These are phyloP conservation scores for Drosophila kohkoa DNA, from an alignment of 1,140 invertebrate genomes.

Conservation along the genomic window DNA sequence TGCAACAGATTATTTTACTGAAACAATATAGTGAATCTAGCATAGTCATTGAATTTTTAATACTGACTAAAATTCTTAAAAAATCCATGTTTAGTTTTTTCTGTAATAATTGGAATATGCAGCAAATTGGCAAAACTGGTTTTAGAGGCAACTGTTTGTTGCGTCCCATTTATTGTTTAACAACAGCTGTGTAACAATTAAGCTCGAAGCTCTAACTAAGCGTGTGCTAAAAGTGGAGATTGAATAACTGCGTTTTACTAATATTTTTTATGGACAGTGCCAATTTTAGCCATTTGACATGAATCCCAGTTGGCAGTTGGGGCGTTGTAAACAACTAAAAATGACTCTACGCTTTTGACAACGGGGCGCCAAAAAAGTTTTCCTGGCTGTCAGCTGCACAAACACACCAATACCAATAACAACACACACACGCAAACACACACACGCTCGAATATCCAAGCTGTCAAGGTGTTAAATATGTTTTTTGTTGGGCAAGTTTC, in stretches of 20 bases:
- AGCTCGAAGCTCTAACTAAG: neutral
- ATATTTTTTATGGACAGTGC: slow-evolving; percentile 29
- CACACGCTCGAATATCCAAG: neutral
- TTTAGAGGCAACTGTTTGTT: neutral
- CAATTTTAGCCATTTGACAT: slow-evolving; percentile 63
- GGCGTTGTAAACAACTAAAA: slow-evolving; percentile 45
- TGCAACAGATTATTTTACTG: too few relatives aligned
- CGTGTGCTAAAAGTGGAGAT: neutral
- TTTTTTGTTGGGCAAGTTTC: slow-evolving; percentile 14
- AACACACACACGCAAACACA: slow-evolving; percentile 7
- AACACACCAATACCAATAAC: slow-evolving; percentile 6
- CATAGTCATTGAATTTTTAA: too few relatives aligned
- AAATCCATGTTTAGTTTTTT: neutral
- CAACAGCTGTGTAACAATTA: neutral
- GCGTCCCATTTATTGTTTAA: neutral
- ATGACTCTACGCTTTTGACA: slow-evolving; percentile 57
- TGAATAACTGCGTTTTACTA: slow-evolving; percentile 1
- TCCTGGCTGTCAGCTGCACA: slow-evolving; percentile 43
- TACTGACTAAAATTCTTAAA: neutral
- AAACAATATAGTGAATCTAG: too few relatives aligned
- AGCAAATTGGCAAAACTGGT: neutral
- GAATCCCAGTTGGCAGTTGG: slow-evolving; percentile 57
- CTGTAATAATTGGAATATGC: neutral
- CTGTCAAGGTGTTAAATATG: slow-evolving; percentile 41
- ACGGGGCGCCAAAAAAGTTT: slow-evolving; percentile 59